Evolutionary conservation across 2,888 invertebrate species (phyloP).

Genomic region (Drosophila prolongata): DNA sequence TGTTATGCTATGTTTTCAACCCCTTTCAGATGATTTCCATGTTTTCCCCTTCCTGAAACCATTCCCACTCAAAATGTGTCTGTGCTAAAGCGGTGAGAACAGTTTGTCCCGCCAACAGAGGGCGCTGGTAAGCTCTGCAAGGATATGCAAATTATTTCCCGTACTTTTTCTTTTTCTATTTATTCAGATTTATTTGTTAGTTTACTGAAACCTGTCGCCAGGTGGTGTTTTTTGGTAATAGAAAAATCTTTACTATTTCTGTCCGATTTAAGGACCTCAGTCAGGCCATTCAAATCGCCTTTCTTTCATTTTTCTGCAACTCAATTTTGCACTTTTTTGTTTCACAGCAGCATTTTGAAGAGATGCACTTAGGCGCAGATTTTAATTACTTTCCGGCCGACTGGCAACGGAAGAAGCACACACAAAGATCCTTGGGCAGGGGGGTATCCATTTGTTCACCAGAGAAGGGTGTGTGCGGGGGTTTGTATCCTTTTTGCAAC

Average conservation of each 20-base stretch:
- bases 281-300: constrained; percentile 4
- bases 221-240: constrained; percentile 1
- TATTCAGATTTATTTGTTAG: background rate
- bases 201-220: background rate
- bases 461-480: background rate
- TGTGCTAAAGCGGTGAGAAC: constrained; percentile 45
- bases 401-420: constrained; percentile 65
- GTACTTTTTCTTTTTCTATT: constrained; percentile 7
- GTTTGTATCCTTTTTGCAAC: constrained; percentile 54
- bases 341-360: constrained; percentile 55
- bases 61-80: constrained; percentile 26
- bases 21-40: constrained; percentile 11
- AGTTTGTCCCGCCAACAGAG: constrained; percentile 41
- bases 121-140: constrained; percentile 40
- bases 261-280: constrained; percentile 9
- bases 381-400: constrained; percentile 78
- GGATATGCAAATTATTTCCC: constrained; percentile 36
- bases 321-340: constrained; percentile 8
- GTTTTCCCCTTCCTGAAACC: constrained; percentile 7
- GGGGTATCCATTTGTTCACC: constrained; percentile 12
- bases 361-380: constrained; percentile 76
- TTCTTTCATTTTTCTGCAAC: constrained; percentile 7
- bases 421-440: constrained; percentile 15
- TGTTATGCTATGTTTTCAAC: constrained; percentile 23
- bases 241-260: constrained; percentile 6